Base-by-base conservation (phyloP, 2,113 vertebrate genomes). In the Megaceryle maxima region DNA sequence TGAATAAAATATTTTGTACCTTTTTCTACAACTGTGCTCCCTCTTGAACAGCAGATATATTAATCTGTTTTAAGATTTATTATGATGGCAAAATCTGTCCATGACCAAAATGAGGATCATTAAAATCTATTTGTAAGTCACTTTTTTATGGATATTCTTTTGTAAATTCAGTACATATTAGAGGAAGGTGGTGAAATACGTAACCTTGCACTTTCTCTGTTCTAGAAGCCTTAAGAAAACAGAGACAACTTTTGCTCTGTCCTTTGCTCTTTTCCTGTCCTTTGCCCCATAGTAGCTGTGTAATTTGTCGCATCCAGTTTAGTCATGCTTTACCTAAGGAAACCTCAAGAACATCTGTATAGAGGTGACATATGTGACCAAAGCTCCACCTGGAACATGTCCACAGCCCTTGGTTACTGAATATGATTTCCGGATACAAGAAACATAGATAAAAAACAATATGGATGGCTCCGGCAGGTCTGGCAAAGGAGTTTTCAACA, bases 1-100 rank as follows among this genome's bases (percentile, higher is more conserved):
- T 87, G 81, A 95, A 96, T 94, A 94, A 95, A 96, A 97, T 82
- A 96, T 91, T 91, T 70, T 39, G 25, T 87, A 76, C 55, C 51
- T 92, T 87, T 94, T 69, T 39, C 57, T 92, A 76, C 57, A 87
- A 55, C 29, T 66, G 55, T 73, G 13, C 37, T 94, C 67, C 20
- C 46, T 91, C 78, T 63, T 73, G 91, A 82, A 29, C 16, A 51
- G 57, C 31, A 82, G 70, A 94, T 83, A 53, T 53, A 84, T 68
- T 73, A 81, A 78, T 19, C 35, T 67, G 48, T 72, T 79, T 82
- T 73, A 84, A 87, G 92, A 73, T 74, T 82, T 76, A 50, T 86
- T 83, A 56, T 16, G 8, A 46, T 69, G 13, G 13, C 39, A 73
- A 88, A 84, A 87, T 76, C 7, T 73, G 41, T 84, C 81, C 12